Percentiles rank a stretch among this genome's conserved stretches.
Evolutionary conservation across 1,140 invertebrate genomes (phyloP).

Genomic region (Cyrtorhinus lividipennis): DNA sequence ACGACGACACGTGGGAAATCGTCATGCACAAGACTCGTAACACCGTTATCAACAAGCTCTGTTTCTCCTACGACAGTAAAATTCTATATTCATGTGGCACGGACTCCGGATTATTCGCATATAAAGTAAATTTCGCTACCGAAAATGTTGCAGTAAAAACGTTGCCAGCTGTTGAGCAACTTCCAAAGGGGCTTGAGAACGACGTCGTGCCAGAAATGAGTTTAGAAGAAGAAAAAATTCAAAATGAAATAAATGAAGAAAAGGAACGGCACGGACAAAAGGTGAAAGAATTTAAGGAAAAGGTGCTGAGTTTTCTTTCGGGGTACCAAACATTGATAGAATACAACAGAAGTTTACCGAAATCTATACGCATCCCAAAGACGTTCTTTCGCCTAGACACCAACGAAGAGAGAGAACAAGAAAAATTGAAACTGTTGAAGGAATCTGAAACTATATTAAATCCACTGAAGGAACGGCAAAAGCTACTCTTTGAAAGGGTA

Average conservation of each 20-base stretch:
- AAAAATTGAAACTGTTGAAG: neutral
- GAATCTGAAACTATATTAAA: neutral
- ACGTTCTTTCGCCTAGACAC: neutral
- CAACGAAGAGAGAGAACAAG: neutral
- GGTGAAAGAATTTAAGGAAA: neutral
- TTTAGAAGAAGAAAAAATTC: neutral
- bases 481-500: neutral
- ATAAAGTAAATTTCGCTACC: neutral
- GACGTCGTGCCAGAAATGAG: neutral
- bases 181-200: neutral
- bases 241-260: neutral
- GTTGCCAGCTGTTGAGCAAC: neutral
- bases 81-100: neutral
- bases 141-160: neutral
- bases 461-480: neutral
- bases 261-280: neutral
- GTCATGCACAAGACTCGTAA: neutral
- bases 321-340: neutral
- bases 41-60: neutral
- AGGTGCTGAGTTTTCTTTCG: neutral
- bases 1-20: neutral
- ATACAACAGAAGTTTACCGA: neutral
- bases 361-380: neutral
- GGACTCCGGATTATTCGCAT: neutral
- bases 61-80: neutral